A percentile compares a stretch with the other conserved stretches of the same genome.
These are phyloP conservation scores for Eurosta solidaginis DNA, from an alignment of 1,140 invertebrate species.

Conservation along the genomic window DNA sequence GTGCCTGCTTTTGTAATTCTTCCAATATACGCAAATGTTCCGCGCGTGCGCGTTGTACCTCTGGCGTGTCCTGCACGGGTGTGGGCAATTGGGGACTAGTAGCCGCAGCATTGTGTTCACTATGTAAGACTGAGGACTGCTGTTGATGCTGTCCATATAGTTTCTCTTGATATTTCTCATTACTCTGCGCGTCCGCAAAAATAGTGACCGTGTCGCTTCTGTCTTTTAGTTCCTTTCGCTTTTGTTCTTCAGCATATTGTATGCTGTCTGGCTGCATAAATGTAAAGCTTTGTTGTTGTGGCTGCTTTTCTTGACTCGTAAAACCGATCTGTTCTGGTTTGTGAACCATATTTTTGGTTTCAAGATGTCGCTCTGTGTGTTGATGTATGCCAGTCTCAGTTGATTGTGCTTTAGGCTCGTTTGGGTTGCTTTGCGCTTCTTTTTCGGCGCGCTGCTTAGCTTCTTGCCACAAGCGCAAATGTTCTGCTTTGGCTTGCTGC, in stretches of 20 bases:
- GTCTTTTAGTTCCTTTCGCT: too few relatives aligned
- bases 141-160: too few relatives aligned
- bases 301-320: too few relatives aligned
- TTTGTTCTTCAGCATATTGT: too few relatives aligned
- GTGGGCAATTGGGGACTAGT: neutral
- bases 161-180: too few relatives aligned
- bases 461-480: conserved; percentile 41
- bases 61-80: conserved; percentile 45
- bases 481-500: conserved; percentile 40
- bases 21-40: conserved; percentile 46
- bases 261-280: neutral
- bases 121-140: neutral
- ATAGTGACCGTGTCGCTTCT: too few relatives aligned
- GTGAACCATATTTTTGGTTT: too few relatives aligned
- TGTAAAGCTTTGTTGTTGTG: neutral
- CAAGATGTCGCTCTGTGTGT: neutral
- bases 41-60: conserved; percentile 47
- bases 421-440: neutral
- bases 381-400: neutral
- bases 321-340: too few relatives aligned
- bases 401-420: neutral
- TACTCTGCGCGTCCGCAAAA: too few relatives aligned
- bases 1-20: conserved; percentile 37
- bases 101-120: neutral
- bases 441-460: conserved; percentile 37